These are phyloP conservation scores for Spisula solida DNA, from an alignment of 2,888 invertebrate genomes.

Conservation along the genomic window DNA sequence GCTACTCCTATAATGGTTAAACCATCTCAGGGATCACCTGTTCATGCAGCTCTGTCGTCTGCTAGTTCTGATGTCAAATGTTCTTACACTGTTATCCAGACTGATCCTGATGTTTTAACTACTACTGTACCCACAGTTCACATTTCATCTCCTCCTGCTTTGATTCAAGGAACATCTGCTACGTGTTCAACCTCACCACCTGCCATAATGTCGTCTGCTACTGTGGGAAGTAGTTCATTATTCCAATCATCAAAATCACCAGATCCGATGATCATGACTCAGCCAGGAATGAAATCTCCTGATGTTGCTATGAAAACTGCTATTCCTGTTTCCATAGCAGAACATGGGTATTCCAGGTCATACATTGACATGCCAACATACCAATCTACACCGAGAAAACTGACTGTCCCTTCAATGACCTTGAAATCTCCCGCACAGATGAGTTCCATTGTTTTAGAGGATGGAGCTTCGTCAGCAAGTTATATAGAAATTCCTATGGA, in stretches of 20 bases:
- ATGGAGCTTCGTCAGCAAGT: constrained; percentile 27
- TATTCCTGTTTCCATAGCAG: constrained; percentile 29
- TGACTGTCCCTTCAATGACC: constrained; percentile 33
- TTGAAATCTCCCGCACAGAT: constrained; percentile 33
- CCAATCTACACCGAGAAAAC: constrained; percentile 18
- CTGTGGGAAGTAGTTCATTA: constrained; percentile 10
- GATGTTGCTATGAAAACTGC: not conserved
- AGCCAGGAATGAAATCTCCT: constrained; percentile 11
- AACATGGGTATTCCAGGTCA: constrained; percentile 61
- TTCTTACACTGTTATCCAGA: not conserved
- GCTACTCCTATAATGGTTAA: constrained; percentile 21
- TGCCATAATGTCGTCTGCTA: not conserved
- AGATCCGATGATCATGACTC: not conserved
- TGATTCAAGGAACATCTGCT: not conserved
- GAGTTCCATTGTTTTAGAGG: constrained; percentile 26
- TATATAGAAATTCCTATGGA: constrained; percentile 55
- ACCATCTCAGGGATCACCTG: not conserved
- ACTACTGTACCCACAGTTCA: not conserved
- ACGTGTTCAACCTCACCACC: not conserved
- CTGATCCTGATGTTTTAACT: not conserved
- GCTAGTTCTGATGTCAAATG: not conserved
- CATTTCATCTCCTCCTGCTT: not conserved
- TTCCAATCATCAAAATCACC: not conserved
- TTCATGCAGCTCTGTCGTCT: not conserved
- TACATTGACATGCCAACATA: constrained; percentile 45